Evolutionary conservation across 1,140 invertebrate genomes (phyloP).

Genomic region (Uloborus diversus): DNA sequence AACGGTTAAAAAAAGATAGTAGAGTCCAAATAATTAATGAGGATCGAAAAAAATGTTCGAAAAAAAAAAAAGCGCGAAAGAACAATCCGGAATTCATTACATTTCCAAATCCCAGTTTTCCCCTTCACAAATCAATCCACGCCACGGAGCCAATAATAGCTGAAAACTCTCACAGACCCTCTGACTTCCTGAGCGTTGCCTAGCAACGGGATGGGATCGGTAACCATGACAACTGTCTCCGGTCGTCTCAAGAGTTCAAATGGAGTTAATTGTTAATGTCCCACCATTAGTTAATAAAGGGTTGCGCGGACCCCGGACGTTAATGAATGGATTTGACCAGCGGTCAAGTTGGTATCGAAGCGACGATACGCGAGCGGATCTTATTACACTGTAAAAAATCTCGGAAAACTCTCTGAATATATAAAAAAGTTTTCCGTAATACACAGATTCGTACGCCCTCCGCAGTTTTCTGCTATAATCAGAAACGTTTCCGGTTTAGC

Average conservation of each 20-base stretch:
- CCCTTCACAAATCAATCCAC: conserved; percentile 45
- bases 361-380: conserved; percentile 7
- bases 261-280: conserved; percentile 56
- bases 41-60: too few species aligned
- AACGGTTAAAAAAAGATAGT: conserved; percentile 20
- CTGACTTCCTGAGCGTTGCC: conserved; percentile 50
- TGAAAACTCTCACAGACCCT: conserved; percentile 40
- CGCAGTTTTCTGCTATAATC: too few species aligned
- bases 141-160: conserved; percentile 45
- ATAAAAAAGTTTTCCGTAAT: too few species aligned
- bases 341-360: conserved; percentile 36
- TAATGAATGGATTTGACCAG: conserved; percentile 41
- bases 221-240: conserved; percentile 46
- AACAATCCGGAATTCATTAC: conserved; percentile 52
- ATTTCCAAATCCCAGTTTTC: conserved; percentile 52
- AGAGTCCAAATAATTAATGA: conserved; percentile 37
- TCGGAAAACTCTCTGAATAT: too few species aligned
- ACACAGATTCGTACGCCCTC: too few species aligned
- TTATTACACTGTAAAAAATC: too few species aligned
- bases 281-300: conserved; percentile 56
- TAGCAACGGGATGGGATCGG: conserved; percentile 42
- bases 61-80: conserved; percentile 14
- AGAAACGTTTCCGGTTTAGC: too few species aligned
- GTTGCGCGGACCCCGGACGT: conserved; percentile 16
- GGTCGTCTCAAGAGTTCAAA: conserved; percentile 53